Base-by-base conservation (phyloP, 2,888 invertebrate species). In the Spicauda simplicius region DNA sequence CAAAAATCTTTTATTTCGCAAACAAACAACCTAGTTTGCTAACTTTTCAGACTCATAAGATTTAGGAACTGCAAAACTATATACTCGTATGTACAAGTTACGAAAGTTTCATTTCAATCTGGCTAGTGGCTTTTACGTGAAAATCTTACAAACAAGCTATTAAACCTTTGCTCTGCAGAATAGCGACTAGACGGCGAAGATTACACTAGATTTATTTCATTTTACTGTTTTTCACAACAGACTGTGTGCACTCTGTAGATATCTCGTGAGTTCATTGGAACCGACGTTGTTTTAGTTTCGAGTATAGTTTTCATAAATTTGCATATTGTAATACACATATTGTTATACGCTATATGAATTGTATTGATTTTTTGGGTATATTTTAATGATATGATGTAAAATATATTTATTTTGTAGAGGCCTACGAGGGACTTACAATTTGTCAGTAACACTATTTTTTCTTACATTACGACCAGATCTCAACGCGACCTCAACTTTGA, bases 101-200 rank as follows among this genome's bases (percentile, higher is more conserved):
- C 7, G 55, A 66, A 66, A 66, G 66, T 66, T 66, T 66, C 55
- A 60, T 59, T 66, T 66, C 66, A 66, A 66, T 66, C 66, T 66
- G 66, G 66, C 66, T 66, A 66, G 60, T 66, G 55, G 60, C 60
- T 66, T 59, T 65, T 66, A 66, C 66, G 66, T 66, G 66, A 55
- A 60, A 55, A 60, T 66, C 48, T 60, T 66, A 66, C 66, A 66
- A 66, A 66, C 60, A 66, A 60, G 66, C 55, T 66, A 60, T 66
- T 66, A 66, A 66, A 55, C 60, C 55, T 30, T 33, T 55, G 12
- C 60, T 55, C 60, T 25, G 55, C 48, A 33, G 48, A 66, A 5
- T 37, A 59, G 65, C 19, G 54, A 50, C 60, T 55, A 66, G 60
- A 66, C 59, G 54, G 58, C 16, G 45, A 45, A 66, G 54, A 66